A percentile compares a stretch with the other conserved stretches of the same genome.
Conservation (phyloP, 2,888 invertebrate genomes). For the Anaspis maculata region DNA sequence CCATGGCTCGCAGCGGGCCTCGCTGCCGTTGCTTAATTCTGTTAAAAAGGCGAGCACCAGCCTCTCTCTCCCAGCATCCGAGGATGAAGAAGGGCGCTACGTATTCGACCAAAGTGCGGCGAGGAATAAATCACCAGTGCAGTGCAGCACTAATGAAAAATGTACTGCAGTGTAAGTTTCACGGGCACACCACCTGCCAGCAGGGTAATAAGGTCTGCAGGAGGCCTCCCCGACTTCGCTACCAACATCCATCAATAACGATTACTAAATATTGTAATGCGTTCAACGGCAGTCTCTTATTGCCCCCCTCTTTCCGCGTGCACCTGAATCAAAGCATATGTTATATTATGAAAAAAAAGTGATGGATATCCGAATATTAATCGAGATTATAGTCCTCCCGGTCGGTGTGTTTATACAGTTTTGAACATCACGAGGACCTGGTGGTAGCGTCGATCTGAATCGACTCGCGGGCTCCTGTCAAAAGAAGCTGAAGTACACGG, state of each 20-base stretch:
- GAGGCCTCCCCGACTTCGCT: slow-evolving; percentile 34
- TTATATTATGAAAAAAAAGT: too few species aligned
- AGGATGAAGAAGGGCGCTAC: slow-evolving; percentile 19
- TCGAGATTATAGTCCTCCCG: too few species aligned
- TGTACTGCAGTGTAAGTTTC: slow-evolving; percentile 31
- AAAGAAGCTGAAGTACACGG: too few species aligned
- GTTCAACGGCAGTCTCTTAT: too few species aligned
- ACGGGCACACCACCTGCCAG: slow-evolving; percentile 34
- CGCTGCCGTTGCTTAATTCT: slow-evolving; percentile 32
- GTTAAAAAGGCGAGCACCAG: slow-evolving; percentile 28
- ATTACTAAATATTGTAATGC: slow-evolving; percentile 35
- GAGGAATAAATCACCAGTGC: slow-evolving; percentile 27
- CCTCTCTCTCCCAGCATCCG: too few species aligned
- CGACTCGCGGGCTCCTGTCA: too few species aligned
- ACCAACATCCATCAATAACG: slow-evolving; percentile 40
- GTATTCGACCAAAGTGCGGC: slow-evolving; percentile 15
- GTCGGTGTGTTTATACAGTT: too few species aligned
- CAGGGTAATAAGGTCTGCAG: slow-evolving; percentile 40
- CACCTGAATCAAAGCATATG: too few species aligned
- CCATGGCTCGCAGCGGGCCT: slow-evolving; percentile 26
- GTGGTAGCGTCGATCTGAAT: too few species aligned
- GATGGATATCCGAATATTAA: too few species aligned
- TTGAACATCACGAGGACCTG: too few species aligned
- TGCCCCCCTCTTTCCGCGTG: too few species aligned
- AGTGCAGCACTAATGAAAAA: slow-evolving; percentile 30